Evolutionary conservation across 2,113 vertebrate species (phyloP).

Genomic region (Indri indri): DNA sequence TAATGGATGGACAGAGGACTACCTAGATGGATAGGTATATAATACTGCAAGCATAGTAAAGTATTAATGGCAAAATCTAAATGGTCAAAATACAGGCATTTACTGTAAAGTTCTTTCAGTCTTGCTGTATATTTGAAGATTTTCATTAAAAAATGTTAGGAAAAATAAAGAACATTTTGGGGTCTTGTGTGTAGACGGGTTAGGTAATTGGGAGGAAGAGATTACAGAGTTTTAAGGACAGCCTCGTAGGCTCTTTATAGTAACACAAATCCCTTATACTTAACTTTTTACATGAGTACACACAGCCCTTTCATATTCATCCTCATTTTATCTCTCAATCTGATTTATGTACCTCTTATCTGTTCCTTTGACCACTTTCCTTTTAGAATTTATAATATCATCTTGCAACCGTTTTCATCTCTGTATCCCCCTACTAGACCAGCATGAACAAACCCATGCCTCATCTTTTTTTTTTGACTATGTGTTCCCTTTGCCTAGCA

Average conservation of each 20-base stretch:
- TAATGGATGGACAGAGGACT: not conserved
- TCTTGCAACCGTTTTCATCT: not conserved
- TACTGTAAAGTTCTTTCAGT: slow-evolving; percentile 23
- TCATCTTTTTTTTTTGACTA: not conserved
- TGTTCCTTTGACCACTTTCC: not conserved
- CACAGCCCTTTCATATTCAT: not conserved
- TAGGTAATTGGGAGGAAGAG: not conserved
- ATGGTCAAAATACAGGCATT: not conserved
- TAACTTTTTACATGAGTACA: not conserved
- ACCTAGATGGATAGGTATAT: not conserved
- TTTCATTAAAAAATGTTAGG: not conserved
- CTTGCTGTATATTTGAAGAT: not conserved
- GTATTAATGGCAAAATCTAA: not conserved
- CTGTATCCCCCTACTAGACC: not conserved
- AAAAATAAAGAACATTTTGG: not conserved
- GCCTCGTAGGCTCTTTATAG: not conserved
- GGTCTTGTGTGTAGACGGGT: not conserved
- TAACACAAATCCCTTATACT: slow-evolving; percentile 17
- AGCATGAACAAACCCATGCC: not conserved
- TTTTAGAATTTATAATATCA: not conserved
- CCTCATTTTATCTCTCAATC: not conserved
- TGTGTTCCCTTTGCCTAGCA: not conserved
- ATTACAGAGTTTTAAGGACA: not conserved
- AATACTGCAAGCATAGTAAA: not conserved
- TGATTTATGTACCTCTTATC: not conserved